These are phyloP conservation scores for Onchidella celtica DNA, from an alignment of 2,888 invertebrate genomes.

Conservation along the genomic window DNA sequence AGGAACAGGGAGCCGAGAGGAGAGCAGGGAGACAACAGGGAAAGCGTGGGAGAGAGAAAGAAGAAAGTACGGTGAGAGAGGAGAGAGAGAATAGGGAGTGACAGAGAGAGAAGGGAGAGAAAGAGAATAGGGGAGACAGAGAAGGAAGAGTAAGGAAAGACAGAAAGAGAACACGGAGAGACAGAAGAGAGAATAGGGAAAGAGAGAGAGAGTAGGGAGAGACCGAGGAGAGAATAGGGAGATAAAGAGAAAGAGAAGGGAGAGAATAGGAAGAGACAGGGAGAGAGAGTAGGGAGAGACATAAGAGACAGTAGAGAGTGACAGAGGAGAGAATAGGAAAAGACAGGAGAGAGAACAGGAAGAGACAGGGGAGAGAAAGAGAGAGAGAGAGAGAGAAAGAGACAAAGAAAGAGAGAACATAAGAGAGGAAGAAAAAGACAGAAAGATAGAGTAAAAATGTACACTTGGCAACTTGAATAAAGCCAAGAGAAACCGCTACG, in stretches of 20 bases:
- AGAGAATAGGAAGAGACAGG: background rate
- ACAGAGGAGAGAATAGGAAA: background rate
- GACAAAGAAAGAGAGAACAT: conserved; percentile 12
- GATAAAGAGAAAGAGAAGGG: background rate
- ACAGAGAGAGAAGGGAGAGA: background rate
- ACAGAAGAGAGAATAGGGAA: background rate
- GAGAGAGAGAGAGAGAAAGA: background rate
- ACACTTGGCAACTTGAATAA: background rate
- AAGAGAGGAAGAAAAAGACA: background rate
- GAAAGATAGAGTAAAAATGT: background rate
- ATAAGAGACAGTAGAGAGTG: background rate
- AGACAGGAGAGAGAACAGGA: conserved; percentile 1
- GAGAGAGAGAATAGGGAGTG: background rate
- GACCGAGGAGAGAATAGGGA: background rate
- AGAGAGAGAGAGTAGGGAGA: background rate
- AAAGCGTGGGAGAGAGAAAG: conserved; percentile 17
- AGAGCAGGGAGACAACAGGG: too few species aligned
- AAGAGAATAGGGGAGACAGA: background rate
- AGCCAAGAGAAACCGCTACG: background rate
- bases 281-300: background rate
- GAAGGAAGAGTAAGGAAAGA: background rate
- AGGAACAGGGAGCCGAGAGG: too few species aligned
- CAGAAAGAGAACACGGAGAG: background rate
- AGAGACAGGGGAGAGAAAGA: conserved; percentile 16
- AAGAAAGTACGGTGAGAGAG: background rate